phyloP scores from a whole-genome alignment of 2,113 vertebrate genomes.

The Phainopepla nitens region DNA sequence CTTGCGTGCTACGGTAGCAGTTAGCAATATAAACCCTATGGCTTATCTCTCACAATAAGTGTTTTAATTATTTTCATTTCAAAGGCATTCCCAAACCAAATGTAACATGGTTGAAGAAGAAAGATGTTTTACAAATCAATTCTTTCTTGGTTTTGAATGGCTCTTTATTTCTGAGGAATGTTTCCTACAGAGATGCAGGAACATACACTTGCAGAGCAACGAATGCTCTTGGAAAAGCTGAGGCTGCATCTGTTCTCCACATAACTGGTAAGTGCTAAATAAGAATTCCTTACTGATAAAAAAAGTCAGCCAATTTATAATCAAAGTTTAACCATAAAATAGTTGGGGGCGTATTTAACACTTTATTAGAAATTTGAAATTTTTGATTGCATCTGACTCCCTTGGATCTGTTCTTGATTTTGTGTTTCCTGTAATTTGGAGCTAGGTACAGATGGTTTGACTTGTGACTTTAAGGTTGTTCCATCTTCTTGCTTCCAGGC shows the following conservation, averaged over 20 bases:
- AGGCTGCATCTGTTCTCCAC: constrained; percentile 68
- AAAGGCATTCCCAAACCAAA: constrained; percentile 81
- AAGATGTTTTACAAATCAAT: constrained; percentile 22
- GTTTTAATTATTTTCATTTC: background rate
- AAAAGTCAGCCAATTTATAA: background rate
- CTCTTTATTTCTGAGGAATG: constrained; percentile 79
- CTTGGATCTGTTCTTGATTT: background rate
- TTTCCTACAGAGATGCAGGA: constrained; percentile 75
- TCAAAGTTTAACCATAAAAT: background rate
- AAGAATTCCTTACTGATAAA: background rate
- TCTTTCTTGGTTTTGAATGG: constrained; percentile 70
- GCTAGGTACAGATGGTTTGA: background rate
- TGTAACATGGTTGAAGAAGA: constrained; percentile 78
- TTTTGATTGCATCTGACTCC: background rate
- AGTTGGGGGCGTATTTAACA: background rate
- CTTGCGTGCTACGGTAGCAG: accelerated
- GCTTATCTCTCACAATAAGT: background rate
- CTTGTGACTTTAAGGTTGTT: background rate
- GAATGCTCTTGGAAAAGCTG: constrained; percentile 78
- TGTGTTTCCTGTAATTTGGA: background rate
- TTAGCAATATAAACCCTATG: background rate
- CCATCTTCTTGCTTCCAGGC: background rate
- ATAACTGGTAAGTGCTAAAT: constrained; percentile 70
- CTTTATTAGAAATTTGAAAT: background rate
- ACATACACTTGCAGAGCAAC: constrained; percentile 79